These are phyloP conservation scores for Halcyon smyrnensis DNA, from an alignment of 2,797 vertebrate species.

Conservation along the genomic window DNA sequence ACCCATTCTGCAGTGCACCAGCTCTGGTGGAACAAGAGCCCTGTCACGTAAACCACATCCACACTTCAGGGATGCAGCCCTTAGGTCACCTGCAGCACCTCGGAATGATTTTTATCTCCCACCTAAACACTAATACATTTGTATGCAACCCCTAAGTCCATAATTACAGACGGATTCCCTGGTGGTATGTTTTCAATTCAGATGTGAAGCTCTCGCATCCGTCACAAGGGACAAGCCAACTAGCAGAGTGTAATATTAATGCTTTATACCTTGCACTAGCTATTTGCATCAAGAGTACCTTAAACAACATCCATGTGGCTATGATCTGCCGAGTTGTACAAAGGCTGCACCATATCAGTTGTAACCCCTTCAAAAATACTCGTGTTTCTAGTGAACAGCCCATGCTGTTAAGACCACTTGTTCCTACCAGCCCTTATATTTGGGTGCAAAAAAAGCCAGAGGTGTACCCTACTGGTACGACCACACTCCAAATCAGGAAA, in stretches of 20 bases:
- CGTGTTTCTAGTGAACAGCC: background rate
- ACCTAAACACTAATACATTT: background rate
- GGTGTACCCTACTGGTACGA: background rate
- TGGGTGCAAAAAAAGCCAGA: background rate
- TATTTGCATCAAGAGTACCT: background rate
- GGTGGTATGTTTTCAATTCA: background rate
- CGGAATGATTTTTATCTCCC: background rate
- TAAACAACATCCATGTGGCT: background rate
- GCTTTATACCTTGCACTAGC: background rate
- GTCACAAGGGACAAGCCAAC: background rate
- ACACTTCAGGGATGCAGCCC: background rate
- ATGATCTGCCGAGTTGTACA: background rate
- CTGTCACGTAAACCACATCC: background rate
- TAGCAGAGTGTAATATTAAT: background rate
- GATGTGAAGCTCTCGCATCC: background rate
- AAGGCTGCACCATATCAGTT: background rate
- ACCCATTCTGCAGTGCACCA: slow-evolving; percentile 10
- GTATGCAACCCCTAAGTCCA: background rate
- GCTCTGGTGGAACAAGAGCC: background rate
- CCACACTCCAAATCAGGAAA: background rate
- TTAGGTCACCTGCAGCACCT: background rate
- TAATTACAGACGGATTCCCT: background rate
- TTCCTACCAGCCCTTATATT: background rate
- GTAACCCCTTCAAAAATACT: background rate
- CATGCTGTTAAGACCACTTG: background rate